Conservation (phyloP, 2,797 vertebrate genomes). For the Fistularia tabacaria region DNA sequence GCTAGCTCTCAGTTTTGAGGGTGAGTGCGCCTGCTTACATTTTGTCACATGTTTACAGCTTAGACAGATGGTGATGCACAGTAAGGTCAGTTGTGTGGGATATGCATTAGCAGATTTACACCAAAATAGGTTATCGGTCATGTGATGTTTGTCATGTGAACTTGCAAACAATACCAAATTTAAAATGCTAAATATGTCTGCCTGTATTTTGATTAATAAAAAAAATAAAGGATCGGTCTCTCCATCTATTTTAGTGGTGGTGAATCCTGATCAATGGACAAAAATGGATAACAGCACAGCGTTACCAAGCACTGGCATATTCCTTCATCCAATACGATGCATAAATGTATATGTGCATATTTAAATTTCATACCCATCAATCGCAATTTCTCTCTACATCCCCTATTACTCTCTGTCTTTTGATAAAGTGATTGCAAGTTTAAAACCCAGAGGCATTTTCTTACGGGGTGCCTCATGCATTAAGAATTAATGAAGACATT, state of each 20-base stretch:
- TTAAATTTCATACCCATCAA: background rate
- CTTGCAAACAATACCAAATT: background rate
- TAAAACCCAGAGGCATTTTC: conserved; percentile 1
- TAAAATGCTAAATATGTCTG: background rate
- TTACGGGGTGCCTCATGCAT: conserved; percentile 8
- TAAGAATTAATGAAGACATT: conserved; percentile 16
- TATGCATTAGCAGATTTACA: conserved; percentile 25
- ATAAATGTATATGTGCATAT: too few relatives aligned
- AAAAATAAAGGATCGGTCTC: too few relatives aligned
- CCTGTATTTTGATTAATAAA: too few relatives aligned
- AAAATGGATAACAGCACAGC: too few relatives aligned
- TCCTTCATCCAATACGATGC: too few relatives aligned
- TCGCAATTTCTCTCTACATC: background rate
- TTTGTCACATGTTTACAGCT: conserved; percentile 2
- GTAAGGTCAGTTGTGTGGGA: conserved; percentile 1
- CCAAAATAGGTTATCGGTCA: conserved; percentile 6
- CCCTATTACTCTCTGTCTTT: background rate
- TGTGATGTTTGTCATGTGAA: conserved; percentile 2
- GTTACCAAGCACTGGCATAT: too few relatives aligned
- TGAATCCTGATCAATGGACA: too few relatives aligned
- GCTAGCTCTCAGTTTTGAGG: background rate
- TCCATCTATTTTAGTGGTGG: too few relatives aligned
- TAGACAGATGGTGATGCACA: conserved; percentile 11
- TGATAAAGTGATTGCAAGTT: background rate
- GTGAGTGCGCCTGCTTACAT: background rate